phyloP scores from a whole-genome alignment of 2,113 vertebrate species.

The Pelecanoides urinatrix region DNA sequence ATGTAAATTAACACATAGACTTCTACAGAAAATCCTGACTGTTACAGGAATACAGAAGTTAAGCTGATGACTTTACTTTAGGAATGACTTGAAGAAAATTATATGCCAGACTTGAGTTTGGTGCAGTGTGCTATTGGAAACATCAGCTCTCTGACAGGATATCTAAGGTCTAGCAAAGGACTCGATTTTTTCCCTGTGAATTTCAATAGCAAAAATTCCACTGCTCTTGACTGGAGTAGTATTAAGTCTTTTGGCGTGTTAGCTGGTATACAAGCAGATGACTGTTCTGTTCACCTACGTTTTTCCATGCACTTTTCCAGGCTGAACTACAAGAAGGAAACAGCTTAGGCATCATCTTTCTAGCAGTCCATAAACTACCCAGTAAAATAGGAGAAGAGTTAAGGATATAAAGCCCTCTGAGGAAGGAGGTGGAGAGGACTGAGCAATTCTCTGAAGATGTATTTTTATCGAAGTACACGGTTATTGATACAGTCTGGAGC shows the following conservation, averaged over 20 bases:
- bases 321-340: constrained; percentile 10
- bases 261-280: not conserved
- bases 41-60: not conserved
- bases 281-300: not conserved
- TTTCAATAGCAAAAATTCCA: not conserved
- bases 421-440: not conserved
- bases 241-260: not conserved
- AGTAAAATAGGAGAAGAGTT: constrained; percentile 10
- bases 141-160: not conserved
- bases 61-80: not conserved
- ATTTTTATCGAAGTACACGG: not conserved
- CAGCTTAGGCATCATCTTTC: constrained; percentile 14
- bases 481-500: not conserved
- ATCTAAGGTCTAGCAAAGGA: not conserved
- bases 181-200: not conserved
- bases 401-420: not conserved
- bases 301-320: not conserved
- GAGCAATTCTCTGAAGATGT: constrained; percentile 11
- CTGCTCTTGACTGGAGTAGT: not conserved
- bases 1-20: not conserved
- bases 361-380: constrained; percentile 43
- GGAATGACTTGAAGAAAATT: not conserved
- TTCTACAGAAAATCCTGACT: not conserved
- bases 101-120: not conserved
- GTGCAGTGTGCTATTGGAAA: not conserved